Percentiles rank a stretch among this genome's conserved stretches.
phyloP scores from a whole-genome alignment of 2,797 vertebrate species.

The Hydrophis major region DNA sequence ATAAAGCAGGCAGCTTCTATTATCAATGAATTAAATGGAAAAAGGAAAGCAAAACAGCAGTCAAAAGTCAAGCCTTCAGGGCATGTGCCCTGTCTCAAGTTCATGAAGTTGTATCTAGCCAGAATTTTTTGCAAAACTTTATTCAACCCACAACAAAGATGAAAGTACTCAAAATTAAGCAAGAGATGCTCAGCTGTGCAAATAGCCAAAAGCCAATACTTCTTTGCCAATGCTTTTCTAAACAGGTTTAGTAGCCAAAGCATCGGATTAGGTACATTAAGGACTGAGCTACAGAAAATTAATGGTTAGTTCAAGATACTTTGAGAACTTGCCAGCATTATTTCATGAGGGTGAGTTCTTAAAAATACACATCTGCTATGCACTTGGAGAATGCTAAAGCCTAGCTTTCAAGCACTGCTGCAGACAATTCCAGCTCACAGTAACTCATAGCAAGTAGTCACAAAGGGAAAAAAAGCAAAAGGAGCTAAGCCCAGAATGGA shows the following conservation, averaged over 20 bases:
- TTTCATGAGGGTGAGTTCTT: neutral
- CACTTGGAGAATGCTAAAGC: neutral
- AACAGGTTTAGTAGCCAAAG: neutral
- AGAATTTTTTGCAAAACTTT: neutral
- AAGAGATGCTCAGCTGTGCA: neutral
- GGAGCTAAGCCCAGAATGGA: neutral
- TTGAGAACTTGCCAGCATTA: neutral
- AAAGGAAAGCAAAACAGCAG: neutral
- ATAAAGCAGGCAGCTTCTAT: neutral
- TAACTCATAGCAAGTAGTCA: neutral
- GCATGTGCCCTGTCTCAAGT: neutral
- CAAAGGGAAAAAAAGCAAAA: neutral
- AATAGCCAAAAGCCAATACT: neutral
- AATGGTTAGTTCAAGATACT: neutral
- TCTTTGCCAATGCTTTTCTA: neutral
- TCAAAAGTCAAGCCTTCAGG: neutral
- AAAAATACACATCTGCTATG: neutral
- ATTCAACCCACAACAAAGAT: neutral
- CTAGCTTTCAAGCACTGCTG: neutral
- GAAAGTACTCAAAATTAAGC: neutral
- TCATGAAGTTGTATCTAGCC: neutral
- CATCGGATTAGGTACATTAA: neutral
- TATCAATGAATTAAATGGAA: neutral
- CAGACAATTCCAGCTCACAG: neutral
- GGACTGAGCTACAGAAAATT: neutral